phyloP scores from a whole-genome alignment of 2,888 invertebrate genomes.

The Caradrina kadenii region DNA sequence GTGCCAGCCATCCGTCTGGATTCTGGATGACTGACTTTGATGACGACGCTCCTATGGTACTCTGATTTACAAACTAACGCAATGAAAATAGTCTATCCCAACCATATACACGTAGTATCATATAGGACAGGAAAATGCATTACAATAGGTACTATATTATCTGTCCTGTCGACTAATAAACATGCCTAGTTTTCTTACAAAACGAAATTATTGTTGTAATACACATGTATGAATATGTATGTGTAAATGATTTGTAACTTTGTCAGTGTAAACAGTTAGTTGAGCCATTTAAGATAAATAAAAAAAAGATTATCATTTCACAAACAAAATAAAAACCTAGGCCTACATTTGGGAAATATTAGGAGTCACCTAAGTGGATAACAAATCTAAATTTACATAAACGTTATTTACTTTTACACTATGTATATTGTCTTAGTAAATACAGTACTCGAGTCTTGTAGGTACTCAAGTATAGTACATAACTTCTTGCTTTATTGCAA shows the following conservation, averaged over 20 bases:
- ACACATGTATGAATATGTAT: no score
- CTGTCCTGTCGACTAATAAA: no score
- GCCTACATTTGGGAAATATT: not conserved
- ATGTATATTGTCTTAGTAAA: constrained; percentile 18
- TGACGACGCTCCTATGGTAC: constrained; percentile 8
- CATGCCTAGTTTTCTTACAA: no score
- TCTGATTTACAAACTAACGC: not conserved
- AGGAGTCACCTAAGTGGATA: not conserved
- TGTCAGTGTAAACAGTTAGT: no score
- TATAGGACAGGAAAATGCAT: not conserved
- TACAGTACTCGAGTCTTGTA: constrained; percentile 29
- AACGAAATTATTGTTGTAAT: no score
- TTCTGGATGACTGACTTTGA: constrained; percentile 43
- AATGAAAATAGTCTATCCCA: not conserved
- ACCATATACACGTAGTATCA: not conserved
- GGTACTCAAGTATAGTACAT: constrained; percentile 5
- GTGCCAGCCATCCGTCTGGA: constrained; percentile 39
- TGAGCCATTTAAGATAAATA: no score
- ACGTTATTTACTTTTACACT: constrained; percentile 9
- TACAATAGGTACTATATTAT: no score
- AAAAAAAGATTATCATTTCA: no score
- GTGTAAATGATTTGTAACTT: no score
- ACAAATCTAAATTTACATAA: not conserved
- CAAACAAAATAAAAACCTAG: no score
- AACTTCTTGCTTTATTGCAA: constrained; percentile 22